Conservation (phyloP, 2,888 invertebrate species). For the Hanleya hanleyi region DNA sequence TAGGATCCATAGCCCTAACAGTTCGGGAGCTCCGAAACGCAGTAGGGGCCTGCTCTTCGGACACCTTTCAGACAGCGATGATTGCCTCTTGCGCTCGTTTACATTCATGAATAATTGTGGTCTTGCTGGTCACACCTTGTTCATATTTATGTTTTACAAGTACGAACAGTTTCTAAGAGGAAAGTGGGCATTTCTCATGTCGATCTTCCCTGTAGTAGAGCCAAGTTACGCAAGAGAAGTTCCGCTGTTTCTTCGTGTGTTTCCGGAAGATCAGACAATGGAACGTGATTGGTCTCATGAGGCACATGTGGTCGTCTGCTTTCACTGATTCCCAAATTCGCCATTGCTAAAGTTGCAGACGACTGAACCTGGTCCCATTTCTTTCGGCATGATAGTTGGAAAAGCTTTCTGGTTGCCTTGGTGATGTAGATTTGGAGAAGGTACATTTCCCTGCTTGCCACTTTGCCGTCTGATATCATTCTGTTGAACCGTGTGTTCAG, state of each 20-base stretch:
- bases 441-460: background rate
- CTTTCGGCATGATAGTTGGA: background rate
- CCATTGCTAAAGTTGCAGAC: background rate
- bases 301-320: background rate
- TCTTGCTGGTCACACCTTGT: no score
- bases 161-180: no score
- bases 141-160: no score
- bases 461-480: background rate
- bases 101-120: no score
- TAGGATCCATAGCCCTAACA: no score
- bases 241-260: background rate
- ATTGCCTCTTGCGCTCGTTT: no score
- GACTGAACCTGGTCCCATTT: background rate
- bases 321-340: background rate
- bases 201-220: background rate
- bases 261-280: background rate
- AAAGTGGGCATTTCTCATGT: background rate
- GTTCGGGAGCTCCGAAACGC: no score
- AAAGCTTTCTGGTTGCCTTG: background rate
- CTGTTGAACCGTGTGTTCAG: no score
- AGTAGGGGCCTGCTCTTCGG: no score
- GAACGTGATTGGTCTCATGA: background rate
- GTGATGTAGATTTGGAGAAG: background rate
- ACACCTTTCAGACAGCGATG: no score
- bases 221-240: background rate